phyloP scores from a whole-genome alignment of 2,113 vertebrate genomes.

The Struthidea cinerea region DNA sequence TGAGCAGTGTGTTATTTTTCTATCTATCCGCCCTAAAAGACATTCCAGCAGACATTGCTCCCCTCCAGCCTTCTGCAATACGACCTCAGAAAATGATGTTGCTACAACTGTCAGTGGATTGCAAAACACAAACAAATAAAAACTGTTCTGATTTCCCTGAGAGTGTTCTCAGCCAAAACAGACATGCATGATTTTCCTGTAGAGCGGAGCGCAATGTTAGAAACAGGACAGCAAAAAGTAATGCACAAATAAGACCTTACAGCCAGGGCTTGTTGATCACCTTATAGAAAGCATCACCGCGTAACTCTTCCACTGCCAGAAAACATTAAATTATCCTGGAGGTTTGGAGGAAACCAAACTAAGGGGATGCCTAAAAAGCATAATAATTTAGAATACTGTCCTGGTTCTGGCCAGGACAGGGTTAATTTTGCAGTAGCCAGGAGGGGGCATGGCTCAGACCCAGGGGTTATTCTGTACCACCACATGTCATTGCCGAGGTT shows the following conservation, averaged over 20 bases:
- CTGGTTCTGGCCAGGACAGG: not conserved
- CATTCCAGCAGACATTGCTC: not conserved
- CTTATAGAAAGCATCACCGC: not conserved
- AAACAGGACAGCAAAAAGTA: not conserved
- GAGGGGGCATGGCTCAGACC: not conserved
- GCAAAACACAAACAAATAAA: not conserved
- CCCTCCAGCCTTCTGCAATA: not conserved
- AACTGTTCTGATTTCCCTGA: not conserved
- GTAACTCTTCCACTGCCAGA: not conserved
- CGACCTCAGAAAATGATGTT: not conserved
- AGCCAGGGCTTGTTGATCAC: not conserved
- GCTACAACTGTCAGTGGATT: not conserved
- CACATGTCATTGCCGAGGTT: fast-evolving
- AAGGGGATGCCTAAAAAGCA: not conserved
- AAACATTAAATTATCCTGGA: not conserved
- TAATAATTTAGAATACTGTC: not conserved
- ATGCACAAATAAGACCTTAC: not conserved
- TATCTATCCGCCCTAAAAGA: not conserved
- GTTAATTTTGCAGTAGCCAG: not conserved
- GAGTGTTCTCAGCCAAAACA: not conserved
- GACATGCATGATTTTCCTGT: not conserved
- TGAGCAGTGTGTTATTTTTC: not conserved
- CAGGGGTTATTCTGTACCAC: not conserved
- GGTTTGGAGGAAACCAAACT: not conserved
- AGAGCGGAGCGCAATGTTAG: not conserved